These are phyloP conservation scores for Acrocephalus arundinaceus DNA, from an alignment of 2,113 vertebrate species.

Conservation along the genomic window DNA sequence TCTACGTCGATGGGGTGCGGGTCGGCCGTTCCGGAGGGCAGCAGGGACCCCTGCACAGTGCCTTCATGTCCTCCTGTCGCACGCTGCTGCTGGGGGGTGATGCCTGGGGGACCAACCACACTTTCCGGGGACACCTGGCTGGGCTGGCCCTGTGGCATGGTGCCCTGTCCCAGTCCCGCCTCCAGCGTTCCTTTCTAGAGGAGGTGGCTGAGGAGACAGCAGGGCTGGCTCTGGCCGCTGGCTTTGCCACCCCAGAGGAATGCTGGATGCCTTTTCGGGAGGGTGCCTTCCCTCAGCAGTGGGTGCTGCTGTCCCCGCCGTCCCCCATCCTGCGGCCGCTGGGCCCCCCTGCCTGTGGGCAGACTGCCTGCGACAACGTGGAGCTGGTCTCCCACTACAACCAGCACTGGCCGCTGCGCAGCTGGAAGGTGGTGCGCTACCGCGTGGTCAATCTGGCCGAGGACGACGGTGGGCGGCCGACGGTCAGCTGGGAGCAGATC, in stretches of 20 bases:
- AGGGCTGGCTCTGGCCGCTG: slow-evolving; percentile 64
- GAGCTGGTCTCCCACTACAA: slow-evolving; percentile 89
- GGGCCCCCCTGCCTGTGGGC: slow-evolving; percentile 83
- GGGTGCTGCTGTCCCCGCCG: slow-evolving; percentile 63
- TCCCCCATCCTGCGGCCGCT: slow-evolving; percentile 76
- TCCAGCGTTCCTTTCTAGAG: slow-evolving; percentile 73
- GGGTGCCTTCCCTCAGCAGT: slow-evolving; percentile 74
- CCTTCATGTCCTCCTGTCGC: slow-evolving; percentile 89
- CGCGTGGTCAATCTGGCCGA: slow-evolving; percentile 86
- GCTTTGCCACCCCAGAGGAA: slow-evolving; percentile 75
- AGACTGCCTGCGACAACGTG: slow-evolving; percentile 88
- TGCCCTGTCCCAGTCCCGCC: slow-evolving; percentile 72
- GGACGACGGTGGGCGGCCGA: slow-evolving; percentile 79
- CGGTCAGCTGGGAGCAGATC: slow-evolving; percentile 83
- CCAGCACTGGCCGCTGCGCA: slow-evolving; percentile 81
- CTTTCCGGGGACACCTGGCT: slow-evolving; percentile 86
- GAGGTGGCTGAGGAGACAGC: neutral
- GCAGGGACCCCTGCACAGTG: slow-evolving; percentile 84
- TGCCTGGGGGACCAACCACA: slow-evolving; percentile 74
- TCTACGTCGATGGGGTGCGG: slow-evolving; percentile 88
- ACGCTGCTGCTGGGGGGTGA: slow-evolving; percentile 87
- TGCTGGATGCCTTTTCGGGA: slow-evolving; percentile 81
- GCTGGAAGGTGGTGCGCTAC: slow-evolving; percentile 84
- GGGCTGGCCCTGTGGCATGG: slow-evolving; percentile 80
- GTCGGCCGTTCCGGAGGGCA: slow-evolving; percentile 82